Base-by-base conservation (phyloP, 1,140 invertebrate genomes). In the Centruroides vittatus region DNA sequence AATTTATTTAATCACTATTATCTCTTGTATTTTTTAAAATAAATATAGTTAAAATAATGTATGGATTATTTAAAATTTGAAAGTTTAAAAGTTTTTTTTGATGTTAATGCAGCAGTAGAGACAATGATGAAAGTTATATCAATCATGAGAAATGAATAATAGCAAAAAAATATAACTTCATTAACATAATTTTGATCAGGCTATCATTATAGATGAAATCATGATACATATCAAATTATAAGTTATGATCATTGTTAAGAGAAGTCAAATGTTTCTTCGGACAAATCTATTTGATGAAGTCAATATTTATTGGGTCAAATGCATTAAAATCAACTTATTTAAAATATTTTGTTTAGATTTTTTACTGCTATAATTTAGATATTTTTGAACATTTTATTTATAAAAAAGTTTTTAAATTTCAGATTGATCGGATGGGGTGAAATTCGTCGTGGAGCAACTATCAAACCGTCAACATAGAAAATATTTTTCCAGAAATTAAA, bases 351-450 rank as follows among this genome's bases (percentile, higher is more conserved):
- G 4, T 51, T 5, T 5, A 13, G 11, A 51, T 13, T 51, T 35
- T 35, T 3, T 23, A 23, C 23, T 23, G 23, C 23, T 23, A 23
- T 23, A 23, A 23, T 23, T 23, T 23, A 23, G 23, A 23, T 23
- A 23, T 23, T 23, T 23, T 23, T 23, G 23, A 23, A 23, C 23
- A 23, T 2, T 23, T 23, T 51, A 9, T 54, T 46, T 47, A n/a
- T 47, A 4, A 55, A 58, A 56, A 64, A 57, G 64, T 56, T 63
- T 63, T 70, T 67, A 68, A 64, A 64, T 79, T 79, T 12, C 74
- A 88, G 85, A 75, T 81, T 98, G 67, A 97, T 98, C 74, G 93
- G 93, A 66, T 98, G 93, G 93, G 93, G 93, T 63, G 89, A 94
- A 72, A 96, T 96, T 75, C 84, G 88, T 71, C 86, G 89, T 70